phyloP scores from a whole-genome alignment of 1,140 invertebrate species.

The Drosophila teissieri region DNA sequence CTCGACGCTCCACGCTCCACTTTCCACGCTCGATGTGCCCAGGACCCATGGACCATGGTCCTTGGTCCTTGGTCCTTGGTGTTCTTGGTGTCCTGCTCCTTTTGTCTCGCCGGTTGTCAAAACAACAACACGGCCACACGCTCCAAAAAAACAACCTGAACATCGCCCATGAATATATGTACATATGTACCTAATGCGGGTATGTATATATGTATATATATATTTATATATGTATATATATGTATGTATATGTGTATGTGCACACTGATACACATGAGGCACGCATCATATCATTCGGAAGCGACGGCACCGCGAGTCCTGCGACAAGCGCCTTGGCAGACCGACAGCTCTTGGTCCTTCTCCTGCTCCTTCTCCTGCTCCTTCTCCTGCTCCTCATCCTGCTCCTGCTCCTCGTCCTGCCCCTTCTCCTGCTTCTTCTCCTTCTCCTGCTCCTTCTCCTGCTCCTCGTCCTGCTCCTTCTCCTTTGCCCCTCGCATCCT shows the following conservation, averaged over 20 bases:
- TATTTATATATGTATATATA: not conserved
- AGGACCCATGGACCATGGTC: not conserved
- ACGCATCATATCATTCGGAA: conserved; percentile 73
- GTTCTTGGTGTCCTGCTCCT: conserved; percentile 27
- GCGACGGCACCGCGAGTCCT: conserved; percentile 62
- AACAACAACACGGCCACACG: conserved; percentile 63
- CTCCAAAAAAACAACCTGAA: conserved; percentile 67
- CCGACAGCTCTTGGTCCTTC: not conserved
- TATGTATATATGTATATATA: not conserved
- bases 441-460: not conserved
- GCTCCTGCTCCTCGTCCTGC: not conserved
- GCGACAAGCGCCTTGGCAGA: conserved; percentile 63
- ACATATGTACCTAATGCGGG: not conserved
- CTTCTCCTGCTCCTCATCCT: not conserved
- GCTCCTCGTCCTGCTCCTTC: not conserved
- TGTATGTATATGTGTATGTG: not conserved
- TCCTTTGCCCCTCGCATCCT: not conserved
- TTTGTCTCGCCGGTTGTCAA: conserved; percentile 61
- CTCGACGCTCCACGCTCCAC: not conserved
- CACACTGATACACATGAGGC: conserved; percentile 30
- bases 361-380: not conserved
- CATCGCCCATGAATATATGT: conserved; percentile 12
- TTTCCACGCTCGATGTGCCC: not conserved
- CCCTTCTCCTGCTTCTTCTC: not conserved
- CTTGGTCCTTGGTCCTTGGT: conserved; percentile 23